Conservation (phyloP, 2,888 invertebrate genomes). For the Ditylenchus weischeri region DNA sequence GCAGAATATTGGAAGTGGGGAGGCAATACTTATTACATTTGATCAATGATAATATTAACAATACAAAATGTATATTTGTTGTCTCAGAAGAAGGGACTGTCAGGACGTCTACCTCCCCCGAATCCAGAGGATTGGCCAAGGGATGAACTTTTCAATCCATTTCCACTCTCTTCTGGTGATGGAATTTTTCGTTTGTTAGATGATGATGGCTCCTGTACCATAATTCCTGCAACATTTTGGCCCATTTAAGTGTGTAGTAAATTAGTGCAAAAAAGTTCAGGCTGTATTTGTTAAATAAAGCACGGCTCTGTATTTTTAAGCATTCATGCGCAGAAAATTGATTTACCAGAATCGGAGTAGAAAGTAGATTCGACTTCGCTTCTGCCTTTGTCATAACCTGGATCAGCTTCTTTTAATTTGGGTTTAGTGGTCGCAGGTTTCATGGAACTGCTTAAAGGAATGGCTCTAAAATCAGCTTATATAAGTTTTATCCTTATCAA, state of each 20-base stretch:
- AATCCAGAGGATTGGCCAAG: slow-evolving; percentile 2
- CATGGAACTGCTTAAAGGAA: background rate
- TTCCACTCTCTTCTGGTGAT: background rate
- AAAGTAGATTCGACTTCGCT: slow-evolving; percentile 20
- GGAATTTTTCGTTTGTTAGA: background rate
- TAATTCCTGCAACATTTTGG: background rate
- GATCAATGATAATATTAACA: too few species aligned
- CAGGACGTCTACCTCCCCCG: slow-evolving; percentile 18
- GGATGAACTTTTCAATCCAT: background rate
- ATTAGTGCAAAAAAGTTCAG: too few species aligned
- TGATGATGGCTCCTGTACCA: slow-evolving; percentile 5
- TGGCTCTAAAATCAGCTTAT: too few species aligned
- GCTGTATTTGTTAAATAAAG: too few species aligned
- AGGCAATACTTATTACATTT: too few species aligned
- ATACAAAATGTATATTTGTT: too few species aligned
- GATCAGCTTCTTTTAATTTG: slow-evolving; percentile 9
- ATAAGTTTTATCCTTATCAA: too few species aligned
- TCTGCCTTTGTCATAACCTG: slow-evolving; percentile 26
- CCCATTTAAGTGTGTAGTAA: too few species aligned
- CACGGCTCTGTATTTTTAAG: too few species aligned
- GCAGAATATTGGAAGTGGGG: too few species aligned
- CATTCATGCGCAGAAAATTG: background rate
- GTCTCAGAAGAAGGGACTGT: slow-evolving; percentile 4
- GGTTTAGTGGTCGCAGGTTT: background rate
- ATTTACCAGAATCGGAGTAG: slow-evolving; percentile 26